Evolutionary conservation across 30 jellyfish, hydroid and myxozoan species (phyloP), one percentile per base, ranked within the genome.

Genomic region (Aurelia aurita complex sp. Pacific): DNA sequence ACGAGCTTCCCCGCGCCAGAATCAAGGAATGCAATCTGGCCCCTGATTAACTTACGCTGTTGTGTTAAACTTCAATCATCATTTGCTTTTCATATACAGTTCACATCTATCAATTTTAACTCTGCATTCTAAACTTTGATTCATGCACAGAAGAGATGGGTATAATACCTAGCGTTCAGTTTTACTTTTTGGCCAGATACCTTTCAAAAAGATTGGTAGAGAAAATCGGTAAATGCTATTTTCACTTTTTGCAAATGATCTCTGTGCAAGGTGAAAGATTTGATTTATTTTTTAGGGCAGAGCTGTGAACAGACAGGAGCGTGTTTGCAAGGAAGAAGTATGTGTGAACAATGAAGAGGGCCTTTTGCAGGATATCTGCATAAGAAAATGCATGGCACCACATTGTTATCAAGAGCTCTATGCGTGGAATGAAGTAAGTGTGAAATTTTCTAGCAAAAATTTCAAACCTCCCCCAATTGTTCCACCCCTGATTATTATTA

Each of bases 361-460:
- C n/a, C 69, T 88, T 3, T 66, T 46, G 35, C 61, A 63, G 67
- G 83, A 86, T 34, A 92, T 65, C 33, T 92, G 98, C 62, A 72
- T 92, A 34, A 88, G 98, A 17, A 86, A 86, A 63, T 92, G 98
- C 82, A 73, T 92, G n/a, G 88, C 98, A 17, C 68, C 85, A 59
- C 66, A 50, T 15, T 92, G 98, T 36, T 78, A 92, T 57, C 61
- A 92, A 64, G 98, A 92, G 83, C 69, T 92, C 19, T 92, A 92
- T 92, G 93, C 95, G 17, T 92, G 98, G 98, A 83, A 92, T 67
- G 98, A 92, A 92, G 98, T 92, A 12, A 33, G 66, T 71, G 12
- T 16, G 13, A 1, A 68, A n/a, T 16, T n/a, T 1, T 23, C 29
- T 23, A 23, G 29, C 29, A 23, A 23, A 23, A 23, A 23, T 23